Evolutionary conservation across 2,888 invertebrate genomes (phyloP).

Genomic region (Leptinotarsa juncta): DNA sequence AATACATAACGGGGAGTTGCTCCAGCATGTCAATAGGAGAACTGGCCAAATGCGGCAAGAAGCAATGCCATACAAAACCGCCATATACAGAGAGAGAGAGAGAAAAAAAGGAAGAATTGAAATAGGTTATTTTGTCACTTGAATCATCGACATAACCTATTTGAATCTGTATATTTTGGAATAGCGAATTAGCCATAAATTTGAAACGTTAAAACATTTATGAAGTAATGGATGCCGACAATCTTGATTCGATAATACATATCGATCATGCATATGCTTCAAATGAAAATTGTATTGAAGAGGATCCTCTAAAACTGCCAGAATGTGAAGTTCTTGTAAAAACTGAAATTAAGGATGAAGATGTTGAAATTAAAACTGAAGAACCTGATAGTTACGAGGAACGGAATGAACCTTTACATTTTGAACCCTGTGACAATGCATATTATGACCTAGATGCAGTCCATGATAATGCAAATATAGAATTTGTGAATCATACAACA

Average conservation of each 20-base stretch:
- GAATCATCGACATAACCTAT: too few species aligned
- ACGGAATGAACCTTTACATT: neutral
- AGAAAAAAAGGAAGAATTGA: too few species aligned
- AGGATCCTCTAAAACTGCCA: neutral
- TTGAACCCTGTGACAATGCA: neutral
- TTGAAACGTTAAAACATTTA: too few species aligned
- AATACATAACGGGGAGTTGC: too few species aligned
- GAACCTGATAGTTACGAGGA: conserved; percentile 6
- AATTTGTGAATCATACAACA: neutral
- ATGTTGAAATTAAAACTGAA: conserved; percentile 14
- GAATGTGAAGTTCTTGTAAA: conserved; percentile 10
- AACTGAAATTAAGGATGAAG: neutral
- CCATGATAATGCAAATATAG: conserved; percentile 1
- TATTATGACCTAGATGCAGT: conserved; percentile 3
- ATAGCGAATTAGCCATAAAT: too few species aligned
- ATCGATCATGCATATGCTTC: conserved; percentile 22
- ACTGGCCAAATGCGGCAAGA: too few species aligned
- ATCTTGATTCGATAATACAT: conserved; percentile 3
- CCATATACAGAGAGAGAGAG: too few species aligned
- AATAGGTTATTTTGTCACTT: too few species aligned
- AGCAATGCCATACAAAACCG: too few species aligned
- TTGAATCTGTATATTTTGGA: too few species aligned
- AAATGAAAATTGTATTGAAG: neutral
- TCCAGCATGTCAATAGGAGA: too few species aligned
- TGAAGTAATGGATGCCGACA: neutral